phyloP scores from a whole-genome alignment of 2,888 invertebrate genomes.

The Polydesmus complanatus region DNA sequence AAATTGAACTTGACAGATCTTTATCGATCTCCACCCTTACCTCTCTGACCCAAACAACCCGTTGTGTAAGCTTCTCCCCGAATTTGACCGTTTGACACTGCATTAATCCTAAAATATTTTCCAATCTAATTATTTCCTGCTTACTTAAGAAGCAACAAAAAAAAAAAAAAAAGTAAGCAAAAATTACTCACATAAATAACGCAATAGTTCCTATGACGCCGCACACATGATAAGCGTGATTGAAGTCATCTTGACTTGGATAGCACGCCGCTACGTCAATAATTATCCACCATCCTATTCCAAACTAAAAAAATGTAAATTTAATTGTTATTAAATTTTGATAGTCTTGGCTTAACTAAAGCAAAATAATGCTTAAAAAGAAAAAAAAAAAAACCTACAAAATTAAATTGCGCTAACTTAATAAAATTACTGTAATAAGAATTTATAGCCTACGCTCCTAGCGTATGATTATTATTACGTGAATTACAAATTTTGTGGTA shows the following conservation, averaged over 20 bases:
- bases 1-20: background rate
- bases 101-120: slow-evolving; percentile 55
- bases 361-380: too few relatives aligned
- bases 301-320: slow-evolving; percentile 65
- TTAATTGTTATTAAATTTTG: too few relatives aligned
- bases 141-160: slow-evolving; percentile 16
- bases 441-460: too few relatives aligned
- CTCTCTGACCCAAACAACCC: slow-evolving; percentile 72
- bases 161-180: slow-evolving; percentile 5
- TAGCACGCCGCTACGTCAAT: slow-evolving; percentile 83
- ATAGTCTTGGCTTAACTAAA: too few relatives aligned
- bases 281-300: slow-evolving; percentile 94
- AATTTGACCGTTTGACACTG: slow-evolving; percentile 88
- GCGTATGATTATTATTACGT: too few relatives aligned
- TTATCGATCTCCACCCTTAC: slow-evolving; percentile 28
- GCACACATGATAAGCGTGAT: slow-evolving; percentile 65
- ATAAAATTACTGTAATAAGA: too few relatives aligned
- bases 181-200: slow-evolving; percentile 63
- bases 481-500: too few relatives aligned
- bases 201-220: slow-evolving; percentile 89
- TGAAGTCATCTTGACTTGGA: slow-evolving; percentile 41
- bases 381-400: too few relatives aligned
- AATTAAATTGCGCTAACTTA: too few relatives aligned
- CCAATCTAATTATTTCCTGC: too few relatives aligned
- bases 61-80: slow-evolving; percentile 68